Percentiles rank a stretch among this genome's conserved stretches.
phyloP scores from a whole-genome alignment of 1,140 invertebrate genomes.

The Aphis craccivora region DNA sequence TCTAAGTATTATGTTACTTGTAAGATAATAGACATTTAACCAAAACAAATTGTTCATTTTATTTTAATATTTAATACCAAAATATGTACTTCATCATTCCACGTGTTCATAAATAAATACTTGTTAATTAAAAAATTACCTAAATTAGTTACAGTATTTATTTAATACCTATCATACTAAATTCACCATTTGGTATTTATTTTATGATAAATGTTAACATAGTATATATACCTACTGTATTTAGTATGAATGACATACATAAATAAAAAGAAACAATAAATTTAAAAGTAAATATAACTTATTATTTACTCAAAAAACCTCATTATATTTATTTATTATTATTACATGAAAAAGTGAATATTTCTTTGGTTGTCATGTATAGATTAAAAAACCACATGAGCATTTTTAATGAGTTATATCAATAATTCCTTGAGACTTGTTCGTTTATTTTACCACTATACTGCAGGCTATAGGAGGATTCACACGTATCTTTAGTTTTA shows the following conservation, averaged over 20 bases:
- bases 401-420: too few relatives aligned
- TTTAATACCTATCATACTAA: neutral
- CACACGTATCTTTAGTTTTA: too few relatives aligned
- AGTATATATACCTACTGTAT: neutral
- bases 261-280: neutral
- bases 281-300: neutral
- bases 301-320: neutral
- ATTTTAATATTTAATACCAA: neutral
- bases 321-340: too few relatives aligned
- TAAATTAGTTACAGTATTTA: neutral
- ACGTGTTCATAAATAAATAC: constrained; percentile 26
- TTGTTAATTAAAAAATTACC: neutral
- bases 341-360: too few relatives aligned
- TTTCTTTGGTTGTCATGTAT: too few relatives aligned
- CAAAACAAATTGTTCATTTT: neutral
- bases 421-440: too few relatives aligned
- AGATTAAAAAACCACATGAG: too few relatives aligned
- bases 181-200: neutral
- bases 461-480: too few relatives aligned
- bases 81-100: constrained; percentile 31
- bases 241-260: neutral
- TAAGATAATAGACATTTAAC: neutral
- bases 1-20: neutral
- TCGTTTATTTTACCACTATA: too few relatives aligned
- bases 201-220: neutral